Evolutionary conservation across 2,888 invertebrate species (phyloP).

Genomic region (Seladonia tumulorum): DNA sequence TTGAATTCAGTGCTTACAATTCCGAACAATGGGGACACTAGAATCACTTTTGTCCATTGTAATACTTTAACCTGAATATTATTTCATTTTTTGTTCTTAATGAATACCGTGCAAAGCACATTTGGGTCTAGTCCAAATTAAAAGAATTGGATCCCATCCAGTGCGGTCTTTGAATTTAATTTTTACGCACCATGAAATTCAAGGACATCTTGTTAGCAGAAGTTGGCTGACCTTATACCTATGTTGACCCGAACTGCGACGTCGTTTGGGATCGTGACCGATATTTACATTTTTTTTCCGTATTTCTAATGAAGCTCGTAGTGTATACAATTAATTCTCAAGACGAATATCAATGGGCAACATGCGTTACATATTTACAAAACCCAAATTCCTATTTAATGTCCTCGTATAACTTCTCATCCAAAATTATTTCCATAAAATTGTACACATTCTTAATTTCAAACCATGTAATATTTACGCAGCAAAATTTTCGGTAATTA

Average conservation of each 20-base stretch:
- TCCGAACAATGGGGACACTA: background rate
- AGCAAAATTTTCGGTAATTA: no score
- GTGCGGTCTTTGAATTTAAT: conserved; percentile 32
- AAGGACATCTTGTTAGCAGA: background rate
- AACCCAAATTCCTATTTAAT: no score
- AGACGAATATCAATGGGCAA: no score
- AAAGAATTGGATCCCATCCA: conserved; percentile 13
- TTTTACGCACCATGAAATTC: conserved; percentile 23
- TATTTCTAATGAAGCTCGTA: background rate
- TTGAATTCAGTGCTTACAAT: background rate
- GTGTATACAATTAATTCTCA: background rate
- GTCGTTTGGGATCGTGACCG: background rate
- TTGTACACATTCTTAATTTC: no score
- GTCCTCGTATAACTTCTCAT: no score
- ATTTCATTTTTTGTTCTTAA: background rate
- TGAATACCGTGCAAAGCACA: conserved; percentile 3
- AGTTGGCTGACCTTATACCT: background rate
- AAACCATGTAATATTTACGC: no score
- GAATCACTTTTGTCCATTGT: background rate
- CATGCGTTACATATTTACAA: no score
- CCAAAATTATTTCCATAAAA: no score
- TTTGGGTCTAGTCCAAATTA: conserved; percentile 22
- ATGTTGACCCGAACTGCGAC: background rate
- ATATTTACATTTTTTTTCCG: conserved; percentile 3
- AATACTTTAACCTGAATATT: background rate